phyloP scores from a whole-genome alignment of 2,797 vertebrate genomes.

The Scolopax rusticola region DNA sequence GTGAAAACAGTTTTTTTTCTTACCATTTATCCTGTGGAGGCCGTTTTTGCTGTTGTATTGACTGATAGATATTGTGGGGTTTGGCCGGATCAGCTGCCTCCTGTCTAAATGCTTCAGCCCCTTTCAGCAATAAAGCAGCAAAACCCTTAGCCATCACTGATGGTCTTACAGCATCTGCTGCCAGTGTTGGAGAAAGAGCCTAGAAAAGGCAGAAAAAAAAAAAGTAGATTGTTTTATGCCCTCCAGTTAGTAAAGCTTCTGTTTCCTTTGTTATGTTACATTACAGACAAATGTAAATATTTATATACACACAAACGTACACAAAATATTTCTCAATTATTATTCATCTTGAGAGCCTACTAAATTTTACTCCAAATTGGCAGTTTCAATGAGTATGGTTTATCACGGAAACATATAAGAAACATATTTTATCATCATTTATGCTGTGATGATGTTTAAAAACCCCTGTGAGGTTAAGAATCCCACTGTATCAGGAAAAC shows the following conservation, averaged over 20 bases:
- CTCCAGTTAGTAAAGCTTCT: not conserved
- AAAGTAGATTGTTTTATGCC: not conserved
- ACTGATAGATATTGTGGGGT: slow-evolving; percentile 76
- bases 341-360: not conserved
- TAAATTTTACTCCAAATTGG: not conserved
- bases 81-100: slow-evolving; percentile 73
- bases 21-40: slow-evolving; percentile 80
- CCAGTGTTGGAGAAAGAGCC: slow-evolving; percentile 75
- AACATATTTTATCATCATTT: not conserved
- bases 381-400: not conserved
- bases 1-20: not conserved
- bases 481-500: not conserved
- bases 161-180: slow-evolving; percentile 76
- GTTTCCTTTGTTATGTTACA: not conserved
- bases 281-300: not conserved
- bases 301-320: not conserved
- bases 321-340: not conserved
- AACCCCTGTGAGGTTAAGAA: not conserved
- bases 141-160: slow-evolving; percentile 82
- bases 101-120: slow-evolving; percentile 73
- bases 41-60: slow-evolving; percentile 80
- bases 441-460: not conserved
- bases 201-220: slow-evolving; percentile 19
- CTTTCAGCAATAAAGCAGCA: slow-evolving; percentile 77
- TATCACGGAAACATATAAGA: not conserved